Percentiles rank a stretch among this genome's conserved stretches.
Conservation (phyloP, 2,797 vertebrate species). For the Tamandua tetradactyla region DNA sequence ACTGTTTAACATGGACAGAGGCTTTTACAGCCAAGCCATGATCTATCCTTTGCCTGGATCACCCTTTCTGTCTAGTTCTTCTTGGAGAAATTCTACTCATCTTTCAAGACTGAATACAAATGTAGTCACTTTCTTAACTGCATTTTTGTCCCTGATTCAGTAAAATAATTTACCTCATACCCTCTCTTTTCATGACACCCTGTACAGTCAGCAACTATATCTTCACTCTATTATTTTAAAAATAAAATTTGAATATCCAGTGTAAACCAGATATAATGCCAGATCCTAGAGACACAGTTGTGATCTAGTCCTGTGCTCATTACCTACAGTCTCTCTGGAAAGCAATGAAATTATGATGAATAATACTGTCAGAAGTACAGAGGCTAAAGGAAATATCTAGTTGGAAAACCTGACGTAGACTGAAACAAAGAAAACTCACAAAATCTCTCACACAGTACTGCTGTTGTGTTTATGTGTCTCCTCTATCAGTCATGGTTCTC, state of each 20-base stretch:
- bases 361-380: not conserved
- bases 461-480: no score
- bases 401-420: not conserved
- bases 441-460: not conserved
- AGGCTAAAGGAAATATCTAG: not conserved
- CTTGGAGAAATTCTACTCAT: not conserved
- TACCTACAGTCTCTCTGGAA: not conserved
- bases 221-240: not conserved
- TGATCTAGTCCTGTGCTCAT: not conserved
- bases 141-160: not conserved
- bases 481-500: no score
- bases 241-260: not conserved
- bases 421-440: not conserved
- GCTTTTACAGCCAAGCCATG: not conserved
- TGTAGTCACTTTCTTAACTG: not conserved
- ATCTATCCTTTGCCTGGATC: not conserved
- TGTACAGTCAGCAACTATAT: not conserved
- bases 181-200: not conserved
- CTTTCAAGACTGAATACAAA: not conserved
- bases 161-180: not conserved
- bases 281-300: not conserved
- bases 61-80: not conserved
- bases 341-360: not conserved
- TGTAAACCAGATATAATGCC: not conserved
- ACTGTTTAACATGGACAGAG: not conserved